These are phyloP conservation scores for Centropristis striata DNA, from an alignment of 2,113 vertebrate genomes.

Conservation along the genomic window DNA sequence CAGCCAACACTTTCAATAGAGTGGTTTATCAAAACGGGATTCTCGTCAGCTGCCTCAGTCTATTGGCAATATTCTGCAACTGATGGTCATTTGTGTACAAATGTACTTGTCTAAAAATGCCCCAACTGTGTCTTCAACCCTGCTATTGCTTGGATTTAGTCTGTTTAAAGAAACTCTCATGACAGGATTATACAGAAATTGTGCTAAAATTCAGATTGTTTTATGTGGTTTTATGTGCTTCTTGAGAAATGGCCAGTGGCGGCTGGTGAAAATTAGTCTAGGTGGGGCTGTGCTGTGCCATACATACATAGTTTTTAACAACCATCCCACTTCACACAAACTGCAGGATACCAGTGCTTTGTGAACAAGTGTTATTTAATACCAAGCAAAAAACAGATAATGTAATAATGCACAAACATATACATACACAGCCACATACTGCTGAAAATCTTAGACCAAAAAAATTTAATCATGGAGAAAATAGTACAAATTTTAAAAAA, in stretches of 20 bases:
- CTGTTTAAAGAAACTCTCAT: conserved; percentile 7
- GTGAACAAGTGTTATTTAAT: no score
- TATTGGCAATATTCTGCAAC: conserved; percentile 56
- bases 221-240: background rate
- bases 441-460: no score
- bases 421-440: no score
- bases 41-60: conserved; percentile 17
- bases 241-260: background rate
- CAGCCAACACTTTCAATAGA: conserved; percentile 16
- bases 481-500: background rate
- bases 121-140: background rate
- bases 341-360: no score
- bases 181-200: conserved; percentile 3
- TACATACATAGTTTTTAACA: no score
- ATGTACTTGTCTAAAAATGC: background rate
- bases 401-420: no score
- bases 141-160: conserved; percentile 12
- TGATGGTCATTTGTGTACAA: conserved; percentile 56
- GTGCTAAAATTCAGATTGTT: background rate
- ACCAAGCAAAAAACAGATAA: no score
- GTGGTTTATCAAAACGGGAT: conserved; percentile 60
- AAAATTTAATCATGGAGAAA: background rate
- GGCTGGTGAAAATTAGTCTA: no score
- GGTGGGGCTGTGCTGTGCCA: no score
- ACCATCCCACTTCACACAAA: no score